These are phyloP conservation scores for Cryptocheilus praepositus DNA, from an alignment of 2,888 invertebrate species.

Conservation along the genomic window DNA sequence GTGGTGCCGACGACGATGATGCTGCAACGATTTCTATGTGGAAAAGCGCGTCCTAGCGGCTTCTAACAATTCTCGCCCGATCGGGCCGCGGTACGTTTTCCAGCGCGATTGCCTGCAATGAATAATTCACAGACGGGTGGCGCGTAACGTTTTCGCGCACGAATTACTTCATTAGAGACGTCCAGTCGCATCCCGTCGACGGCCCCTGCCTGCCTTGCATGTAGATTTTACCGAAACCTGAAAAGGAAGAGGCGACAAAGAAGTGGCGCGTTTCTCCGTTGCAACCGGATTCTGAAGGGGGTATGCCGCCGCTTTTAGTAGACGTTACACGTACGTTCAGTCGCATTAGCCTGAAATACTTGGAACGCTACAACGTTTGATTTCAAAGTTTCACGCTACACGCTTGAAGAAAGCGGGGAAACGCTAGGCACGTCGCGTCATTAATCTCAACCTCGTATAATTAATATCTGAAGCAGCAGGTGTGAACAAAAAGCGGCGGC, in stretches of 20 bases:
- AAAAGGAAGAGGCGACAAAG: conserved; percentile 48
- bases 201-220: conserved; percentile 48
- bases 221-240: conserved; percentile 63
- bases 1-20: background rate
- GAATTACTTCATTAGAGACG: conserved; percentile 67
- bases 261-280: conserved; percentile 34
- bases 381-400: too few species aligned
- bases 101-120: conserved; percentile 48
- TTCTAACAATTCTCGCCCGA: conserved; percentile 3
- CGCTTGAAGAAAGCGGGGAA: too few species aligned
- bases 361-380: background rate
- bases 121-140: conserved; percentile 61
- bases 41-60: conserved; percentile 34
- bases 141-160: conserved; percentile 66
- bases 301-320: conserved; percentile 26
- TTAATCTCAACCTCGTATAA: too few species aligned
- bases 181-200: conserved; percentile 52
- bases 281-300: conserved; percentile 26
- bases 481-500: too few species aligned
- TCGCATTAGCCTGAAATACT: conserved; percentile 7
- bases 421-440: too few species aligned
- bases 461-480: too few species aligned
- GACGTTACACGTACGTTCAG: conserved; percentile 40
- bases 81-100: conserved; percentile 40
- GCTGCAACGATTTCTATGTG: conserved; percentile 4